Percentiles rank a stretch among this genome's conserved stretches.
Evolutionary conservation across 2,888 invertebrate genomes (phyloP).

Genomic region (Meganola albula): DNA sequence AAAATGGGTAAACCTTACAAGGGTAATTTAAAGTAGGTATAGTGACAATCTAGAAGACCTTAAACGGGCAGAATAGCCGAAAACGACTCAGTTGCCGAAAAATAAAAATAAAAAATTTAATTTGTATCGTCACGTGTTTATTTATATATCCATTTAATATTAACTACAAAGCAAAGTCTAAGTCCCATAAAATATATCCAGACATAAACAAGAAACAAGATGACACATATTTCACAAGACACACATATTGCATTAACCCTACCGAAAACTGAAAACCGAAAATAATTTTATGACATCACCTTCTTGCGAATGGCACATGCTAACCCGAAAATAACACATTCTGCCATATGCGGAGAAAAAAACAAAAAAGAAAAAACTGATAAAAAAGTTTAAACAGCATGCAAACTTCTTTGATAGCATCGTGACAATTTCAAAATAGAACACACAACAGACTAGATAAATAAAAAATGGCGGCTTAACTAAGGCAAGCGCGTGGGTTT

Average conservation of each 20-base stretch:
- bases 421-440: background rate
- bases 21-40: too few species aligned
- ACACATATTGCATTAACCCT: slow-evolving; percentile 44
- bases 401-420: slow-evolving; percentile 37
- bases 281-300: slow-evolving; percentile 68
- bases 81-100: too few species aligned
- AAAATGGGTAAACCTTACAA: too few species aligned
- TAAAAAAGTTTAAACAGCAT: slow-evolving; percentile 24
- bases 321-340: slow-evolving; percentile 63
- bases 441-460: slow-evolving; percentile 11
- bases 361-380: slow-evolving; percentile 15
- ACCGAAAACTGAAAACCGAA: slow-evolving; percentile 48
- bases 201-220: slow-evolving; percentile 4
- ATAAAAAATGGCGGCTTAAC: too few species aligned
- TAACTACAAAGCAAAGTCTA: background rate
- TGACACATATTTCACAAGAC: slow-evolving; percentile 24
- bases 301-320: slow-evolving; percentile 67
- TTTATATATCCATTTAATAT: too few species aligned
- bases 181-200: slow-evolving; percentile 10
- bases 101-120: too few species aligned
- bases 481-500: too few species aligned
- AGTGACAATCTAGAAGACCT: too few species aligned
- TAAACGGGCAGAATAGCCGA: too few species aligned
- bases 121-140: too few species aligned
- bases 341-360: slow-evolving; percentile 55